Conservation (phyloP, 2,797 vertebrate genomes). For the Okamejei kenojei region DNA sequence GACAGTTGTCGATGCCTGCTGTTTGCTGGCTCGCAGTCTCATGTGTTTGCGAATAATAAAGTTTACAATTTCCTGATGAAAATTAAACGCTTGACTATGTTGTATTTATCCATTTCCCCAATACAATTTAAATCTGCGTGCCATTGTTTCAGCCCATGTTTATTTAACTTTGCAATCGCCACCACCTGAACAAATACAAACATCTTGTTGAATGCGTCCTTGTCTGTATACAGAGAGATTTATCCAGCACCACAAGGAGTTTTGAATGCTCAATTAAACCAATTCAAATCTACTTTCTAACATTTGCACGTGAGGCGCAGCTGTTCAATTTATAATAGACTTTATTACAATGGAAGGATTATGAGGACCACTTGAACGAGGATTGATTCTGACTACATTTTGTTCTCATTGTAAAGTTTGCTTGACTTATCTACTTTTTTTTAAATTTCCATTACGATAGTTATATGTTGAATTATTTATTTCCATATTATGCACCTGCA, state of each 20-base stretch:
- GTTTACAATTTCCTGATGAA: neutral
- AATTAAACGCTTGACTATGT: neutral
- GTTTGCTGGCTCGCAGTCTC: neutral
- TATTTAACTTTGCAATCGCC: neutral
- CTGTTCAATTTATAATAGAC: neutral
- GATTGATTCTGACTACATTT: neutral
- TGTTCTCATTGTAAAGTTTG: neutral
- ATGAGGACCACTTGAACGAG: neutral
- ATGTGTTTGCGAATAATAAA: neutral
- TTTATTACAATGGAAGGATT: neutral
- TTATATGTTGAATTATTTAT: conserved; percentile 8
- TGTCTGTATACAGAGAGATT: neutral
- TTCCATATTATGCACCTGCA: neutral
- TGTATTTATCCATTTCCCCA: neutral
- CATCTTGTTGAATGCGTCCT: neutral
- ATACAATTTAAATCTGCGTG: neutral
- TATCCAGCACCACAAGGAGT: neutral
- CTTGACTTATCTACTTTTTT: neutral
- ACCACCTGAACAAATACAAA: conserved; percentile 23
- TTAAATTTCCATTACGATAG: neutral
- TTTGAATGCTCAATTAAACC: neutral
- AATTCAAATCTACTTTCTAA: conserved; percentile 10
- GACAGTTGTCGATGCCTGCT: neutral
- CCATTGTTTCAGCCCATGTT: neutral
- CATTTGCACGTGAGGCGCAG: neutral